Conservation (phyloP, 2,888 invertebrate species). For the Cataglyphis cursor region DNA sequence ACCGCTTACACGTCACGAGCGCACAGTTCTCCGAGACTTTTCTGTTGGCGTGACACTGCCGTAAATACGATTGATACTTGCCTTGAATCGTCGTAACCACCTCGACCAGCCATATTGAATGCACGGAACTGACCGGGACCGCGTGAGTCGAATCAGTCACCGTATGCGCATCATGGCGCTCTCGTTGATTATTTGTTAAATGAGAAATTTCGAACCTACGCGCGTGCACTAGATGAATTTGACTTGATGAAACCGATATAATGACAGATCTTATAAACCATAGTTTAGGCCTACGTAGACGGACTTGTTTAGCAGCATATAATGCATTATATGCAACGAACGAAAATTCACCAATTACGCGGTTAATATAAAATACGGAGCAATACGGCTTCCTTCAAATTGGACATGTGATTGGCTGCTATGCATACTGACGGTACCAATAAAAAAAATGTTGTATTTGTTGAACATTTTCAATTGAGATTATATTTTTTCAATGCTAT, state of each 20-base stretch:
- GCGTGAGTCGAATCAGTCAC: constrained; percentile 80
- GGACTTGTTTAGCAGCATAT: neutral
- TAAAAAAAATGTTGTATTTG: neutral
- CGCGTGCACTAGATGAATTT: neutral
- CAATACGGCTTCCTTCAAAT: neutral
- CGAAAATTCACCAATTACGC: constrained; percentile 12
- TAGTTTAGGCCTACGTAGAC: neutral
- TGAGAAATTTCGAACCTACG: constrained; percentile 56
- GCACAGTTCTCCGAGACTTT: constrained; percentile 38
- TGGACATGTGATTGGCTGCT: neutral
- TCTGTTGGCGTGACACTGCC: constrained; percentile 46
- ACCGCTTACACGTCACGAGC: constrained; percentile 31
- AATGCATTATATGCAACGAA: neutral
- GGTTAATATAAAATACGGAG: neutral
- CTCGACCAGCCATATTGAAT: constrained; percentile 96
- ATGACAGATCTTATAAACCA: neutral
- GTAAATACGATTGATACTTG: constrained; percentile 86
- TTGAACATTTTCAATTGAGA: neutral
- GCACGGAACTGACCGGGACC: constrained; percentile 85
- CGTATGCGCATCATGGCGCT: constrained; percentile 77
- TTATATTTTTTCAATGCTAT: neutral
- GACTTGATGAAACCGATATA: neutral
- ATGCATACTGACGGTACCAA: neutral
- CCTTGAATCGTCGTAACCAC: constrained; percentile 95
- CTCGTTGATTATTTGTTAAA: constrained; percentile 54